Percentiles rank a stretch among this genome's conserved stretches.
phyloP scores from a whole-genome alignment of 1,140 invertebrate species.

The Chironomus tepperi region DNA sequence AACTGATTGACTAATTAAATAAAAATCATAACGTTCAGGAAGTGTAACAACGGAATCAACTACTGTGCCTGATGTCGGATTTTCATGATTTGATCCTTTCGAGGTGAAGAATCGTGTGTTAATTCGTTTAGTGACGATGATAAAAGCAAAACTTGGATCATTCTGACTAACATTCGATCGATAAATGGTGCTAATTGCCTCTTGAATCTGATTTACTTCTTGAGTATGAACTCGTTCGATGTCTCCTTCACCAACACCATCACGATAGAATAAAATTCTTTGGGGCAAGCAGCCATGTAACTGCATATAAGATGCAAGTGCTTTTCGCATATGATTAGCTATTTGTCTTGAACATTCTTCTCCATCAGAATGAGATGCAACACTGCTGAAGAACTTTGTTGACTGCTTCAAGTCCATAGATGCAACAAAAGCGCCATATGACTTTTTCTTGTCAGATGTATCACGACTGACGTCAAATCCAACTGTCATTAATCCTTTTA shows the following conservation, averaged over 20 bases:
- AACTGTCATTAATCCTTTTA: slow-evolving; percentile 64
- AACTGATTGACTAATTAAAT: slow-evolving; percentile 66
- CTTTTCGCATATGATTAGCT: slow-evolving; percentile 50
- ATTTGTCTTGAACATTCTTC: slow-evolving; percentile 61
- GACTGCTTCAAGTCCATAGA: slow-evolving; percentile 53
- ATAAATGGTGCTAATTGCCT: slow-evolving; percentile 46
- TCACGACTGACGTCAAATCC: slow-evolving; percentile 88
- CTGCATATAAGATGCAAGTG: slow-evolving; percentile 46
- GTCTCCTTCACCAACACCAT: slow-evolving; percentile 80
- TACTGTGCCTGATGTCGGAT: slow-evolving; percentile 78
- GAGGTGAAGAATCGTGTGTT: slow-evolving; percentile 57
- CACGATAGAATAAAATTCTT: slow-evolving; percentile 62
- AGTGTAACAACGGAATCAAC: slow-evolving; percentile 78
- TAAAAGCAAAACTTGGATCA: slow-evolving; percentile 53
- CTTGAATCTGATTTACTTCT: slow-evolving; percentile 43
- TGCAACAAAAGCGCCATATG: slow-evolving; percentile 69
- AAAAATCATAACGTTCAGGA: slow-evolving; percentile 77
- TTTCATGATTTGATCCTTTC: slow-evolving; percentile 35
- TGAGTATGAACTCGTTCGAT: slow-evolving; percentile 50
- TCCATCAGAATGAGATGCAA: slow-evolving; percentile 52
- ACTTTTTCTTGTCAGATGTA: slow-evolving; percentile 47
- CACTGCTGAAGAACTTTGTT: slow-evolving; percentile 58
- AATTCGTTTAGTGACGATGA: slow-evolving; percentile 64
- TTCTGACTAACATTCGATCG: slow-evolving; percentile 28
- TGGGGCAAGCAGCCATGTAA: slow-evolving; percentile 40